Conservation (phyloP, 2,888 invertebrate genomes). For the Tenthredo livida region DNA sequence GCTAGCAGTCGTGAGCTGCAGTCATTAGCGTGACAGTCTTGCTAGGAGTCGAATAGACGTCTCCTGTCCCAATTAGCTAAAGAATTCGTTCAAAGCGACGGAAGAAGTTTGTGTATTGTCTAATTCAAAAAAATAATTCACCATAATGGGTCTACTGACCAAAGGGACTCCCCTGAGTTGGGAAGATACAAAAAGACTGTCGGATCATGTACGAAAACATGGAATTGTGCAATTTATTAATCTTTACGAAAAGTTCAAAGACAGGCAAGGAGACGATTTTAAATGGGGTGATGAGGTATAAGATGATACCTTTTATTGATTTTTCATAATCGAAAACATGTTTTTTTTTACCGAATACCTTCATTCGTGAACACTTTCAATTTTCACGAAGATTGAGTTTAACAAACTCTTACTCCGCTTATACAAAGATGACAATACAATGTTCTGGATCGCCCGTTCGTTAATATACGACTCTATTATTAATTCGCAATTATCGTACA, state of each 20-base stretch:
- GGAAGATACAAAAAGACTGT: conserved; percentile 95
- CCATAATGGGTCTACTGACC: conserved; percentile 93
- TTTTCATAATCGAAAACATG: neutral
- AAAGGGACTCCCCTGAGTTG: conserved; percentile 97
- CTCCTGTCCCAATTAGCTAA: neutral
- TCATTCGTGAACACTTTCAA: neutral
- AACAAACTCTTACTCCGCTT: neutral
- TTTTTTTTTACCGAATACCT: neutral
- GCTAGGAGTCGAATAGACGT: neutral
- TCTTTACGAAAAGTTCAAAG: conserved; percentile 92
- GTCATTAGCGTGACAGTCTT: conserved; percentile 3
- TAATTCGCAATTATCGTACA: neutral
- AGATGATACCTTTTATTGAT: conserved; percentile 46
- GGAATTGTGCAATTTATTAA: conserved; percentile 98
- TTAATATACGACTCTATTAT: neutral
- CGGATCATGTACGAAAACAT: conserved; percentile 95
- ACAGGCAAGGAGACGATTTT: conserved; percentile 94
- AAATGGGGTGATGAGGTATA: conserved; percentile 98
- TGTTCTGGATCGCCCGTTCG: neutral
- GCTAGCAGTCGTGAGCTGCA: neutral
- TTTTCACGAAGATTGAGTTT: neutral
- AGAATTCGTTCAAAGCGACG: neutral
- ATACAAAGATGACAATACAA: neutral
- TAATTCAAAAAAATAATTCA: neutral
- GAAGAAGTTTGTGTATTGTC: neutral